phyloP scores from a whole-genome alignment of 2,113 vertebrate species.

The Noturus placidus region DNA sequence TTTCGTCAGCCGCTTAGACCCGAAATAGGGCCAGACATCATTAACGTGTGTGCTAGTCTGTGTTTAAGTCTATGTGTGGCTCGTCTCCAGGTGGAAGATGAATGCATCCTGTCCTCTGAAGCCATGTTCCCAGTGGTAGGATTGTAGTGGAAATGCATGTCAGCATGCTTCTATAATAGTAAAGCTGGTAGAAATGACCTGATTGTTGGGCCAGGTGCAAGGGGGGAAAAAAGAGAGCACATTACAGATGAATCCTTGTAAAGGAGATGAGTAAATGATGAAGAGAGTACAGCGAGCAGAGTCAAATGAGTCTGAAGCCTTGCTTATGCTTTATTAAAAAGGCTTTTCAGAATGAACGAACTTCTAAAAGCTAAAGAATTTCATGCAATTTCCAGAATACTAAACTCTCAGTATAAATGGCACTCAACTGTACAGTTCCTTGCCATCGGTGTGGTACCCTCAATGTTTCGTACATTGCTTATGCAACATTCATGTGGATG shows the following conservation, averaged over 20 bases:
- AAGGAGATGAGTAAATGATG: background rate
- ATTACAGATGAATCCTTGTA: constrained; percentile 36
- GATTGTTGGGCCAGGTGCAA: constrained; percentile 47
- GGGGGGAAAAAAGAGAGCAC: constrained; percentile 21
- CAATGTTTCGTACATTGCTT: background rate
- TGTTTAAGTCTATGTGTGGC: constrained; percentile 50
- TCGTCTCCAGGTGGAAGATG: constrained; percentile 48
- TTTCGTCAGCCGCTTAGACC: constrained; percentile 36
- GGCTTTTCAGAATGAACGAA: background rate
- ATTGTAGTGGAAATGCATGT: constrained; percentile 46
- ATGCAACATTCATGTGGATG: background rate
- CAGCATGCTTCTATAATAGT: constrained; percentile 51
- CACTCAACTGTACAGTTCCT: background rate
- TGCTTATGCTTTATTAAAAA: background rate
- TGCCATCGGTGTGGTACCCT: background rate
- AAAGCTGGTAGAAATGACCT: constrained; percentile 36
- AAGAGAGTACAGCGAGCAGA: constrained; percentile 3
- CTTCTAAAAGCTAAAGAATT: background rate
- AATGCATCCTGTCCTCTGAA: constrained; percentile 43
- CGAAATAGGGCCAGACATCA: constrained; percentile 53
- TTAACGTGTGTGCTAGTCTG: constrained; percentile 48
- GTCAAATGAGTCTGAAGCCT: constrained; percentile 17
- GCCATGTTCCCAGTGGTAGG: constrained; percentile 49
- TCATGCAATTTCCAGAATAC: background rate
- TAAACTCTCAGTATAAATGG: background rate